A percentile compares a stretch with the other conserved stretches of the same genome.
Conservation (phyloP, 2,797 vertebrate genomes). For the Galago senegalensis region DNA sequence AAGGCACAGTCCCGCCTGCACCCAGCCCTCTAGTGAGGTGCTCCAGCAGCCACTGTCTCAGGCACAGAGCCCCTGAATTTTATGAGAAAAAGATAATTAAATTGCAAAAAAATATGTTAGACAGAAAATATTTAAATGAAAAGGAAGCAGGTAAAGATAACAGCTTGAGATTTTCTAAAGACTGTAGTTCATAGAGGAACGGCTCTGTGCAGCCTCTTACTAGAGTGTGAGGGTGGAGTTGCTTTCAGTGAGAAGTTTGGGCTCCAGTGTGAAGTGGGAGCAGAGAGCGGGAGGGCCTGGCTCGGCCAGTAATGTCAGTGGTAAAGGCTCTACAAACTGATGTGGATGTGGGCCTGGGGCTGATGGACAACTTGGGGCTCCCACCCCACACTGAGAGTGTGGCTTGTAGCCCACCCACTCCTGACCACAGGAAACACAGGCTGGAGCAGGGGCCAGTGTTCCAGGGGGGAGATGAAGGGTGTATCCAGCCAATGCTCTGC, state of each 20-base stretch:
- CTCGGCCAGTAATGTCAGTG: no score
- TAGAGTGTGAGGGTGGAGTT: neutral
- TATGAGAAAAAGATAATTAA: neutral
- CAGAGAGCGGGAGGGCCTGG: no score
- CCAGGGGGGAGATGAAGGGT: neutral
- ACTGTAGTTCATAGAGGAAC: neutral
- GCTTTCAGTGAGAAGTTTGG: neutral
- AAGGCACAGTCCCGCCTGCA: no score
- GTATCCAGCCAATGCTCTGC: neutral
- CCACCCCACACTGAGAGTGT: neutral
- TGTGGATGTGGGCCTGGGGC: neutral
- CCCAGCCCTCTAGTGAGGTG: neutral
- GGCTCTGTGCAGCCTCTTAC: neutral
- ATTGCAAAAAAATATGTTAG: neutral
- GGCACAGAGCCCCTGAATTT: neutral
- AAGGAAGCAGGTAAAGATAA: neutral
- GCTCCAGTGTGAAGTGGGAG: neutral
- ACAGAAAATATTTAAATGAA: neutral
- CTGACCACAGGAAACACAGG: no score
- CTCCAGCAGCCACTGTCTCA: rapidly evolving
- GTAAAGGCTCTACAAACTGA: neutral
- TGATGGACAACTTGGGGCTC: neutral
- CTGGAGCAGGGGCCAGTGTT: neutral
- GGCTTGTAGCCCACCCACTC: neutral
- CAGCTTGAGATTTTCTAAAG: neutral